These are phyloP conservation scores for Brachyhypopomus occidentalis DNA, from an alignment of 2,113 vertebrate species.

Conservation along the genomic window DNA sequence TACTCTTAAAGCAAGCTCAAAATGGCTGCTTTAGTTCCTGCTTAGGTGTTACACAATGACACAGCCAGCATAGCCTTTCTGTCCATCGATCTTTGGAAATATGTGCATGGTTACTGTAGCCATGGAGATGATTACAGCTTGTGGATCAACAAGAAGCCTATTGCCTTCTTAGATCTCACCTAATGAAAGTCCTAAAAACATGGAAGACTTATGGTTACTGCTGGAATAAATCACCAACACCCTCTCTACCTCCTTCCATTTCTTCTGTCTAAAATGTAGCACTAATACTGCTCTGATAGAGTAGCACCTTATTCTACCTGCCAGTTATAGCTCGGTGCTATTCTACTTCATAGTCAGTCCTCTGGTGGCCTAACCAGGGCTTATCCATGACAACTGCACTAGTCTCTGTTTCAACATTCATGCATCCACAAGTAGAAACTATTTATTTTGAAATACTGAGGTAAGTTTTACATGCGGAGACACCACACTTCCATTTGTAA, in stretches of 20 bases:
- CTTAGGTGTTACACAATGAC: conserved; percentile 39
- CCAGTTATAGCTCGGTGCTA: background rate
- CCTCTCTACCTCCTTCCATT: background rate
- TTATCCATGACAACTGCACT: background rate
- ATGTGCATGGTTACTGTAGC: conserved; percentile 57
- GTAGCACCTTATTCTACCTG: background rate
- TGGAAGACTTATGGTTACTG: background rate
- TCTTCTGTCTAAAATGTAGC: background rate
- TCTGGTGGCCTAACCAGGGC: background rate
- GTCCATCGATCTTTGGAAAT: conserved; percentile 53
- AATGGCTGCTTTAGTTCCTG: conserved; percentile 44
- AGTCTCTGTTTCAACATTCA: background rate
- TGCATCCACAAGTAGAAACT: background rate
- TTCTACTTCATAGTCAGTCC: background rate
- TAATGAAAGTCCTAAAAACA: conserved; percentile 25
- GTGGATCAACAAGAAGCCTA: conserved; percentile 37
- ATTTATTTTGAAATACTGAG: background rate
- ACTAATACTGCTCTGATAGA: conserved; percentile 2
- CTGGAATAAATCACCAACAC: conserved; percentile 9
- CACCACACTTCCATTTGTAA: conserved; percentile 6
- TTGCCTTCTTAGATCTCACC: conserved; percentile 36
- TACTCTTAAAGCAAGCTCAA: background rate
- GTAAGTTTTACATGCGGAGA: background rate
- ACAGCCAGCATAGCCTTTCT: conserved; percentile 59
- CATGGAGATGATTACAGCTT: conserved; percentile 30